Percentiles rank a stretch among this genome's conserved stretches.
Conservation (phyloP, 2,113 vertebrate species). For the Pomatostomus ruficeps region DNA sequence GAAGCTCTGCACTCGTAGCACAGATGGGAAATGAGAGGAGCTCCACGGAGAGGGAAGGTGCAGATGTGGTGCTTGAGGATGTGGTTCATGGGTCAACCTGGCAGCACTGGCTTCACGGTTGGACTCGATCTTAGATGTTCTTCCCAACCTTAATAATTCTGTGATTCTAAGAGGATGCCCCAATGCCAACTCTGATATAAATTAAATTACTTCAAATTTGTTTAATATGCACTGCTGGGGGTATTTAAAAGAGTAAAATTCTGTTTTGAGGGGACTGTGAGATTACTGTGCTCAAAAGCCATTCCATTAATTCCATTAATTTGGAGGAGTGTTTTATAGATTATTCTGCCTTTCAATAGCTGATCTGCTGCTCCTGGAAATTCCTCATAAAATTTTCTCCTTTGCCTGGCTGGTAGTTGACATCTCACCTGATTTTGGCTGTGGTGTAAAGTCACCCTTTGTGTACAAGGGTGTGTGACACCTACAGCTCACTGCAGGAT, state of each 20-base stretch:
- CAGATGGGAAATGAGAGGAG: background rate
- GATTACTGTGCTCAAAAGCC: background rate
- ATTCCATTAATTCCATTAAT: background rate
- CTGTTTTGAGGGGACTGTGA: background rate
- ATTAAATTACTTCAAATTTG: background rate
- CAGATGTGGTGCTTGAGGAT: background rate
- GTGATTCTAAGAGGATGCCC: background rate
- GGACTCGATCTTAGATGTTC: background rate
- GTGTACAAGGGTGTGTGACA: background rate
- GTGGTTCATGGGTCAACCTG: background rate
- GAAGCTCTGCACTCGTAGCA: fast-evolving
- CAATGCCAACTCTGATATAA: background rate
- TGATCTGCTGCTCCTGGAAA: background rate
- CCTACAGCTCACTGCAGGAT: background rate
- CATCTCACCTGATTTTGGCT: background rate
- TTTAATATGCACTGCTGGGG: background rate
- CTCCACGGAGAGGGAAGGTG: background rate
- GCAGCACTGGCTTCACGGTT: background rate
- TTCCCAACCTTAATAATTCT: background rate
- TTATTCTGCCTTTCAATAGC: background rate
- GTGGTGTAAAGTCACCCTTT: background rate
- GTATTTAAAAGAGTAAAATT: background rate
- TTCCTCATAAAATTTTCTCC: background rate
- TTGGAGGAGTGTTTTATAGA: background rate
- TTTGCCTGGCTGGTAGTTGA: background rate